Base-by-base conservation (phyloP, 2,888 invertebrate species). In the Saturnia pavonia region DNA sequence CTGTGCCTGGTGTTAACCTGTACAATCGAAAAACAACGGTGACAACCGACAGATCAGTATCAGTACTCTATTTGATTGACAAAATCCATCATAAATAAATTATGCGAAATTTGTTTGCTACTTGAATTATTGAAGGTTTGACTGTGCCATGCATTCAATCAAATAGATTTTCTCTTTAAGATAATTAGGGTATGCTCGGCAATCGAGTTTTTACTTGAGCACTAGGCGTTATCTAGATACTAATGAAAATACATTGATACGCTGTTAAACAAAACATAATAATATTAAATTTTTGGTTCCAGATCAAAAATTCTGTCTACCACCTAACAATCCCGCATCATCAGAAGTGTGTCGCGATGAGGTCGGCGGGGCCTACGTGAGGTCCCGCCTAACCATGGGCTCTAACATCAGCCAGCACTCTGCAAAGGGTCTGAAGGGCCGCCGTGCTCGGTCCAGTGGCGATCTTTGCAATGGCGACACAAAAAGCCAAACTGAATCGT, bases 381-480 rank as follows among this genome's bases (percentile, higher is more conserved):
- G 91, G 91, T 91, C 89, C 91, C 91, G 91, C 91, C 91, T 84
- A 84, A 95, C 89, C 82, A 97, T 97, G 97, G 97, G 97, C 87
- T 96, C 96, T 74, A 97, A 96, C 94, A 95, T 96, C 85, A 96
- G 96, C 94, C 95, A 96, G 76, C 96, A 96, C 88, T 96, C 96
- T 83, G 95, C 95, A 80, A 96, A 96, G 83, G 95, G 96, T 78
- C 95, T 96, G 68, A 95, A 96, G 72, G 96, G 96, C 74, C 94
- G 96, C 74, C 92, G 96, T 76, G 96, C 96, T 54, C 95, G 96
- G 78, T 96, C 96, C 74, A 96, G 96, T 79, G 96, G 96, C 65
- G 96, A 96, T 88, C 95, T 97, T 63, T 96, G 96, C 93, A 96
- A 96, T 90, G 94, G 94, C 84, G 94, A 94, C 81, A 86, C 89